A percentile compares a stretch with the other conserved stretches of the same genome.
Evolutionary conservation across 2,888 invertebrate species (phyloP).

Genomic region (Lapara coniferarum): DNA sequence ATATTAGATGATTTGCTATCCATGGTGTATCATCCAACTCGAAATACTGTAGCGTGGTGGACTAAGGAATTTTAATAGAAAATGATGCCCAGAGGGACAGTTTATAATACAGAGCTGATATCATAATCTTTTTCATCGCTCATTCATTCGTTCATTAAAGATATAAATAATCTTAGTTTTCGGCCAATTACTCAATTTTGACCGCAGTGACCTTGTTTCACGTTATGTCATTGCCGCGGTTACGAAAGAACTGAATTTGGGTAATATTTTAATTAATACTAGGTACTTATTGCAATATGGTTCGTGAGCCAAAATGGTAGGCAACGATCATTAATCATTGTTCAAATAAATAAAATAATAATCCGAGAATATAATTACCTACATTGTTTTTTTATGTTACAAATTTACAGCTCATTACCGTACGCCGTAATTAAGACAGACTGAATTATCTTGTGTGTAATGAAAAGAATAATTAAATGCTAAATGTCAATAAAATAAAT

Average conservation of each 20-base stretch:
- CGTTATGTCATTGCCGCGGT: conserved; percentile 29
- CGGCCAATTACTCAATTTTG: not conserved
- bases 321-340: conserved; percentile 28
- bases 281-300: conserved; percentile 20
- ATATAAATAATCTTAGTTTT: not conserved
- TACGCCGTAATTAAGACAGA: not conserved
- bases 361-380: conserved; percentile 8
- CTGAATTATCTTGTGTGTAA: conserved; percentile 2
- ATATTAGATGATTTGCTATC: no score
- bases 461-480: conserved; percentile 6
- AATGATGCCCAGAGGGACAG: no score
- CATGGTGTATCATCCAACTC: no score
- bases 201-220: conserved; percentile 28
- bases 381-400: not conserved
- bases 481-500: not conserved
- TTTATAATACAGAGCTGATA: no score
- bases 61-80: no score
- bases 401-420: conserved; percentile 10
- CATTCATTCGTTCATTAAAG: no score
- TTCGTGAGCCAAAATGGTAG: conserved; percentile 27
- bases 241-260: conserved; percentile 27
- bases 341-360: conserved; percentile 25
- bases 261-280: conserved; percentile 30
- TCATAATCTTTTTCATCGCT: no score
- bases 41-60: no score